Base-by-base conservation (phyloP, 2,113 vertebrate genomes). In the Bagarius yarrelli region DNA sequence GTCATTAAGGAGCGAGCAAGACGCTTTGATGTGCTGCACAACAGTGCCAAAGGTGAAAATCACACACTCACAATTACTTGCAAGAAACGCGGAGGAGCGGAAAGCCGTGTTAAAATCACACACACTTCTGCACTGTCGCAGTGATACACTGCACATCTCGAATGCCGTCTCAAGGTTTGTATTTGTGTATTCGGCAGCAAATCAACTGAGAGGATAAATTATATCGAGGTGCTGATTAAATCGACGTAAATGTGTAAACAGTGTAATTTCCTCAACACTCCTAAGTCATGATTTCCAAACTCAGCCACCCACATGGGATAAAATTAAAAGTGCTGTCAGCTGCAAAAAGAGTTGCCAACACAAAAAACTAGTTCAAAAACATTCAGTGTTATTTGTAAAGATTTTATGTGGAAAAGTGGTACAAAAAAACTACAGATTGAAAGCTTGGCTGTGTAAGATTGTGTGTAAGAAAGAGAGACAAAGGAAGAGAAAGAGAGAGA, bases 1-100 rank as follows among this genome's bases (percentile, higher is more conserved):
- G 55, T 90, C 83, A 90, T 89, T 90, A 89, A 84, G 86, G 40
- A 52, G 85, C 78, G 55, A 86, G 74, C 59, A 78, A 71, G 86
- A 79, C 69, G 67, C 77, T 84, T 87, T 83, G 80, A 85, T 85
- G 55, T 73, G 32, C 61, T 79, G 44, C 13, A 34, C 50, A 78
- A 40, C 16, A 81, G 34, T 23, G 34, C 73, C 83, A 60, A 63
- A 83, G 77, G 78, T 36, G 66, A 79, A 60, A 70, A 77, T 27
- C 59, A 44, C 53, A 50, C 18, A 12, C n/a, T n/a, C n/a, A n/a
- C n/a, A n/a, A n/a, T n/a, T n/a, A n/a, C n/a, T n/a, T n/a, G n/a
- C n/a, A n/a, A n/a, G n/a, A n/a, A n/a, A n/a, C n/a, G n/a, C n/a
- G n/a, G n/a, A n/a, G 27, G 80, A 27, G 9, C 3, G 0, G 57